Evolutionary conservation across 1,140 invertebrate genomes (phyloP), one percentile per base, ranked within the genome.

Genomic region (Caerostris extrusa): DNA sequence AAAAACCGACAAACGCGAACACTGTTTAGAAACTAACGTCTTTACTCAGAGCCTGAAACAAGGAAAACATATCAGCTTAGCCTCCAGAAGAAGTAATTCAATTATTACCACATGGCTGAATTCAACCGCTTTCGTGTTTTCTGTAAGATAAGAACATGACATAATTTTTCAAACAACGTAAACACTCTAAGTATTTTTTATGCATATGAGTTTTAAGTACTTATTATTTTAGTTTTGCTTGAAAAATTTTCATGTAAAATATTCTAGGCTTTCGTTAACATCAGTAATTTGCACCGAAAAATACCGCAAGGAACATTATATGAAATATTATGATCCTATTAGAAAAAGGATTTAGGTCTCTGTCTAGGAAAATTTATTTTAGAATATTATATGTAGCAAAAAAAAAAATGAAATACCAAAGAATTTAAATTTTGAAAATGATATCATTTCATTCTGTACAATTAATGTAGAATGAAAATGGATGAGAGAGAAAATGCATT

Each of bases 41-140:
- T 90, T 81, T 90, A 81, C 56, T 81, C 50, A 58, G 10, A 57
- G 57, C 89, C n/a, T 81, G 34, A 64, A 64, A 92, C 81, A 85
- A 61, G 90, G 81, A 91, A 92, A 92, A 92, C 55, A 67, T 92
- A 92, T 83, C 90, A 61, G 34, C 90, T 85, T 83, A 82, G 90
- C 53, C 71, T n/a, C 71, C n/a, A 85, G 69, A 34, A 92, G 58
- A 81, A 61, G 82, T 92, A 92, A 92, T 92, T 83, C 90, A 92
- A 92, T 92, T 92, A 92, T 83, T 77, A n/a, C 77, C 50, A 53
- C 71, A 56, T 56, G 67, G 53, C n/a, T 14, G 64, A 77, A 85
- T 85, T 85, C 57, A 82, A 19, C 50, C 56, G 69, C n/a, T 91
- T 58, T 91, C 82, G 69, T 91, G 56, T 91, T 81, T 53, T 58